A percentile compares a stretch with the other conserved stretches of the same genome.
Evolutionary conservation across 2,888 invertebrate species (phyloP).

Genomic region (Platycnemis pennipes): DNA sequence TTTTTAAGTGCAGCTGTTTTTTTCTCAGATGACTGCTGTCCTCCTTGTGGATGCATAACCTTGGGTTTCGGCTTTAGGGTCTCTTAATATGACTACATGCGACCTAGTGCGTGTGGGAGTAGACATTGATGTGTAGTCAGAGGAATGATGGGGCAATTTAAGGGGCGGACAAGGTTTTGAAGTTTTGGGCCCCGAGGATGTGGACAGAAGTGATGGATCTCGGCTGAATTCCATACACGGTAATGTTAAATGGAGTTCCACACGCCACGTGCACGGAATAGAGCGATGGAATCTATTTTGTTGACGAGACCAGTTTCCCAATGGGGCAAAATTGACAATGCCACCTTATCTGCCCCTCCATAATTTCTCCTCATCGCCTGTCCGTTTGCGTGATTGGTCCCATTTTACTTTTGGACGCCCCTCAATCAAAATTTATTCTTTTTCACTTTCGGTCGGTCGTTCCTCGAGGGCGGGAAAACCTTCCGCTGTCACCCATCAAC

Average conservation of each 20-base stretch:
- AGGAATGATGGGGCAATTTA: not conserved
- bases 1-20: no score
- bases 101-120: not conserved
- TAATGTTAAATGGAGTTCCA: not conserved
- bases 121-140: not conserved
- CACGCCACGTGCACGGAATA: not conserved
- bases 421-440: not conserved
- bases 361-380: constrained; percentile 8
- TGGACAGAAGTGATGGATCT: not conserved
- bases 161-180: not conserved
- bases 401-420: not conserved
- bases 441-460: not conserved
- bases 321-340: not conserved
- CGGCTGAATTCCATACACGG: not conserved
- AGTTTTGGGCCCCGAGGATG: not conserved
- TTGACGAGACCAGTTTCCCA: not conserved
- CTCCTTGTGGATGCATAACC: not conserved
- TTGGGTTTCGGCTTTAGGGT: not conserved
- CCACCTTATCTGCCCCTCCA: not conserved
- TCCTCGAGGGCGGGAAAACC: not conserved
- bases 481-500: not conserved
- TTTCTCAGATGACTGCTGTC: not conserved
- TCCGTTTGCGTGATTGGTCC: not conserved
- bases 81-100: not conserved
- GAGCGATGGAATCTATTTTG: constrained; percentile 1